Conservation (phyloP, 2,888 invertebrate species). For the Anticlea derivata region DNA sequence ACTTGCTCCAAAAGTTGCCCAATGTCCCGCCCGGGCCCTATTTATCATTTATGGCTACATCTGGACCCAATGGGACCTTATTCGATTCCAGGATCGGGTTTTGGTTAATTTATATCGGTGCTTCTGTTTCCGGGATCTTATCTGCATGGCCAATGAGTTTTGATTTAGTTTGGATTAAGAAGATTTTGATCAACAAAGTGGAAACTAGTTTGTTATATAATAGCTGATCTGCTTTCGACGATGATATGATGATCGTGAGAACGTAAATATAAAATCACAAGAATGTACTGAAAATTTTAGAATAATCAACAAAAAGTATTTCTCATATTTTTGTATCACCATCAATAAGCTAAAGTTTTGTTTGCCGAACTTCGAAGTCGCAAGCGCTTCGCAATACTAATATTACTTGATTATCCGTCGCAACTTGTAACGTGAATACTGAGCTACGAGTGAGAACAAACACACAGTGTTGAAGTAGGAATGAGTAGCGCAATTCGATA, state of each 20-base stretch:
- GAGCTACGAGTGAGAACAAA: constrained; percentile 5
- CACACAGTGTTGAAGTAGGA: neutral
- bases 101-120: constrained; percentile 13
- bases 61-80: constrained; percentile 2
- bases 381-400: constrained; percentile 15
- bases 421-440: constrained; percentile 17
- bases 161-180: constrained; percentile 1
- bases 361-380: neutral
- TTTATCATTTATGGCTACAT: constrained; percentile 12
- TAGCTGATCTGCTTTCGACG: too few relatives aligned
- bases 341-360: constrained; percentile 18
- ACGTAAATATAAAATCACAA: too few relatives aligned
- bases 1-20: constrained; percentile 5
- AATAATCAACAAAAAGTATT: too few relatives aligned
- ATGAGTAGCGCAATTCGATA: constrained; percentile 1
- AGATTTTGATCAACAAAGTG: neutral
- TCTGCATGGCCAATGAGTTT: constrained; percentile 1
- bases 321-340: constrained; percentile 2
- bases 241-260: too few relatives aligned
- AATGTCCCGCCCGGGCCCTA: neutral
- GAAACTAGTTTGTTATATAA: too few relatives aligned
- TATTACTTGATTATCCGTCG: constrained; percentile 17
- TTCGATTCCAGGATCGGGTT: constrained; percentile 7
- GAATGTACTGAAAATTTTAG: too few relatives aligned
- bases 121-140: constrained; percentile 1